A percentile compares a stretch with the other conserved stretches of the same genome.
phyloP scores from a whole-genome alignment of 1,140 invertebrate genomes.

The Uloborus diversus region DNA sequence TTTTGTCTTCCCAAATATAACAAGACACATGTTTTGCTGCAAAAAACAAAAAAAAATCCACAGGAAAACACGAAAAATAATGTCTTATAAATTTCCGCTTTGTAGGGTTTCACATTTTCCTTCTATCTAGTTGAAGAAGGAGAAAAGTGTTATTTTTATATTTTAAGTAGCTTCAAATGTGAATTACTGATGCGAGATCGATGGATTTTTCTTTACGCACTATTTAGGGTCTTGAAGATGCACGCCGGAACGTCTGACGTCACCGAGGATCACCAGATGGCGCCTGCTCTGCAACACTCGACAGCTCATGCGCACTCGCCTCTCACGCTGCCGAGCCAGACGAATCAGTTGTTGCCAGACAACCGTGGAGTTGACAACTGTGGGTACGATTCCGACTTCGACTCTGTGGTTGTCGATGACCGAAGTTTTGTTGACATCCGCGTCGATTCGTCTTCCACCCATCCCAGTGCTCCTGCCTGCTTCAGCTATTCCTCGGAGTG shows the following conservation, averaged over 20 bases:
- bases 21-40: too few species aligned
- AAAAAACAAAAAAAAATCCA: too few species aligned
- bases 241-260: slow-evolving; percentile 2
- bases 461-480: background rate
- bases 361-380: background rate
- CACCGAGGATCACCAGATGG: slow-evolving; percentile 20
- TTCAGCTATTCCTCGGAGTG: background rate
- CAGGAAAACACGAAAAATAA: too few species aligned
- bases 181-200: background rate
- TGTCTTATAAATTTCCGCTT: too few species aligned
- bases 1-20: too few species aligned
- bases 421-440: background rate
- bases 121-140: too few species aligned
- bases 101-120: too few species aligned
- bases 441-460: background rate
- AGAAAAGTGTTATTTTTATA: background rate
- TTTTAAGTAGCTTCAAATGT: slow-evolving; percentile 5
- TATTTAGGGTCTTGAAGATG: slow-evolving; percentile 29
- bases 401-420: background rate
- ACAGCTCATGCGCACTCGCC: too few species aligned
- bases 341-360: background rate
- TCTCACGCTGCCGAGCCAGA: background rate
- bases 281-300: too few species aligned
- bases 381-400: background rate
- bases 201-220: slow-evolving; percentile 34